Evolutionary conservation across 2,797 vertebrate species (phyloP).

Genomic region (Caiman crocodilus): DNA sequence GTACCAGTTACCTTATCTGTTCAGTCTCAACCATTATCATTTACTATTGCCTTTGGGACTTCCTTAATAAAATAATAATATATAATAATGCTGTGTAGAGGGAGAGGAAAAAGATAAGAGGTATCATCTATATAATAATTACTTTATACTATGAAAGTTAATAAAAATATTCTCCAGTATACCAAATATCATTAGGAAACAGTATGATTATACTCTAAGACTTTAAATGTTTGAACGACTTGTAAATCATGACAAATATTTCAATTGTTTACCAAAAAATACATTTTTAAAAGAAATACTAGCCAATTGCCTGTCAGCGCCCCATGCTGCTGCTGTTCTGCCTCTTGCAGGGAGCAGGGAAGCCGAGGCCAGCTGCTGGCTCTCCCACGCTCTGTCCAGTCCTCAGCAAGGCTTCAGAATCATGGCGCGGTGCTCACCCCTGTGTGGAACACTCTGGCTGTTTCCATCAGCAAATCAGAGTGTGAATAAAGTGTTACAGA

Average conservation of each 20-base stretch:
- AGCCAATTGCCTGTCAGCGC: too few species aligned
- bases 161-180: not conserved
- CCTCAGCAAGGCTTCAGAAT: too few species aligned
- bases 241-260: not conserved
- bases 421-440: too few species aligned
- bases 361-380: too few species aligned
- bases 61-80: not conserved
- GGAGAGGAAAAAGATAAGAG: not conserved
- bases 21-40: not conserved
- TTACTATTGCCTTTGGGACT: not conserved
- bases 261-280: not conserved
- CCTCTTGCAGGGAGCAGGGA: too few species aligned
- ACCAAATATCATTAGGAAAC: not conserved
- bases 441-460: too few species aligned
- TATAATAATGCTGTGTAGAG: not conserved
- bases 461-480: too few species aligned
- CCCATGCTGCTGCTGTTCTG: too few species aligned
- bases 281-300: not conserved
- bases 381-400: too few species aligned
- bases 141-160: not conserved
- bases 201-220: not conserved
- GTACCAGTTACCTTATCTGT: not conserved
- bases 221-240: not conserved
- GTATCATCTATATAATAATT: not conserved
- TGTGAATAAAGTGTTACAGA: too few species aligned